These are phyloP conservation scores for Atractosteus spatula DNA, from an alignment of 2,113 vertebrate genomes.

Conservation along the genomic window DNA sequence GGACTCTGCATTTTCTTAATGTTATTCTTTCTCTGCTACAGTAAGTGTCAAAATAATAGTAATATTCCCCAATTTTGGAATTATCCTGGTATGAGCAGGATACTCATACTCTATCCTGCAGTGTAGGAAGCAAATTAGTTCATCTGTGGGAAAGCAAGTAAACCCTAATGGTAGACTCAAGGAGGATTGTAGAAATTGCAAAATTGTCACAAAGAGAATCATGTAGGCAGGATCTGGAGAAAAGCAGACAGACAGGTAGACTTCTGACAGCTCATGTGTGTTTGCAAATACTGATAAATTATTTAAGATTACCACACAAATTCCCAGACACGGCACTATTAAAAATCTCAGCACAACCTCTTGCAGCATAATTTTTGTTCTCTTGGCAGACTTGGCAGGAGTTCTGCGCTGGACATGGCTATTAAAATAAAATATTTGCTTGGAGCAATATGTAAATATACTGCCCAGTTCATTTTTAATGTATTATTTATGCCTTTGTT, in stretches of 20 bases:
- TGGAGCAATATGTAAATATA: slow-evolving; percentile 73
- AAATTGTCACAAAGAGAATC: slow-evolving; percentile 16
- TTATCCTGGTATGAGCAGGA: no score
- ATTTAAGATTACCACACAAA: slow-evolving; percentile 47
- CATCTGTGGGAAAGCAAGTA: no score
- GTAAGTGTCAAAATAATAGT: no score
- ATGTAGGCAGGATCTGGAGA: slow-evolving; percentile 18
- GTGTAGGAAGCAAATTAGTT: neutral
- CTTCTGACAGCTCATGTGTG: slow-evolving; percentile 25
- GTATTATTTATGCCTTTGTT: slow-evolving; percentile 59
- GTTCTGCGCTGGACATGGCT: slow-evolving; percentile 65
- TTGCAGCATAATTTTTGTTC: slow-evolving; percentile 23
- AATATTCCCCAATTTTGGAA: no score
- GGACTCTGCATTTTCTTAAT: no score
- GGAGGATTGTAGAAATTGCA: slow-evolving; percentile 4
- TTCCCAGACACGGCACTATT: slow-evolving; percentile 40
- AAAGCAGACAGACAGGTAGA: slow-evolving; percentile 30
- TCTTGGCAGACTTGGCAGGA: slow-evolving; percentile 66
- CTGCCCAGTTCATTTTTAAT: slow-evolving; percentile 71
- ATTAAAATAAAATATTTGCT: slow-evolving; percentile 72
- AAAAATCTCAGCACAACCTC: slow-evolving; percentile 17
- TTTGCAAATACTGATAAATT: slow-evolving; percentile 51
- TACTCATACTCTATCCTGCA: neutral
- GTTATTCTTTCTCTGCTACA: no score
- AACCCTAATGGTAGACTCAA: no score